Conservation (phyloP, 2,888 invertebrate species). For the Pogonocherus hispidulus region DNA sequence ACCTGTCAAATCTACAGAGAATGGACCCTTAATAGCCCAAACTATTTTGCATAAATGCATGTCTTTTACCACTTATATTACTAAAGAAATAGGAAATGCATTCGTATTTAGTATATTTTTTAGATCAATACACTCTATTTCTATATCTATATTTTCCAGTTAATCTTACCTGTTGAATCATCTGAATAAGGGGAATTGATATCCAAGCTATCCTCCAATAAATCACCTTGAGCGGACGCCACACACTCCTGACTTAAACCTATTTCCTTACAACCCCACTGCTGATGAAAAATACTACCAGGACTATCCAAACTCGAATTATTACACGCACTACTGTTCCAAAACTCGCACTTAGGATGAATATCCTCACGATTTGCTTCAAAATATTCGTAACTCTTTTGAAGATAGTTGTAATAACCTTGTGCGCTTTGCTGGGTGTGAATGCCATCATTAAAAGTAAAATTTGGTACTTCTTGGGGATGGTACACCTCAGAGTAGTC, state of each 20-base stretch:
- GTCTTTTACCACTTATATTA: too few species aligned
- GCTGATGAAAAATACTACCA: conserved; percentile 14
- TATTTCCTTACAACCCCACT: conserved; percentile 17
- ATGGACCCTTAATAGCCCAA: too few species aligned
- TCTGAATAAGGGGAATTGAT: conserved; percentile 44
- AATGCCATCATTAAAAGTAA: background rate
- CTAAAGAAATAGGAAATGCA: too few species aligned
- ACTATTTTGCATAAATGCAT: too few species aligned
- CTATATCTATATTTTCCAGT: too few species aligned
- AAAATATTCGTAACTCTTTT: conserved; percentile 24
- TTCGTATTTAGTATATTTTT: too few species aligned
- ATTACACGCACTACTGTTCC: conserved; percentile 6
- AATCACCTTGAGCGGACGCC: conserved; percentile 4
- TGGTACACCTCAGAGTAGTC: conserved; percentile 31
- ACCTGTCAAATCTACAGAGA: too few species aligned
- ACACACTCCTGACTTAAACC: conserved; percentile 20
- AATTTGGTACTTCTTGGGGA: conserved; percentile 20
- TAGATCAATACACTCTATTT: too few species aligned
- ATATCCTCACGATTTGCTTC: background rate
- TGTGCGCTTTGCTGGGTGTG: background rate
- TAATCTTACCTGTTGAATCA: conserved; percentile 46
- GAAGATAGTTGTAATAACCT: conserved; percentile 12
- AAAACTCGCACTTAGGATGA: conserved; percentile 9
- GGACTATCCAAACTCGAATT: background rate
- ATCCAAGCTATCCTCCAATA: conserved; percentile 39